Evolutionary conservation across 2,797 vertebrate genomes (phyloP), one percentile per base, ranked within the genome.

Genomic region (Coregonus sp.): DNA sequence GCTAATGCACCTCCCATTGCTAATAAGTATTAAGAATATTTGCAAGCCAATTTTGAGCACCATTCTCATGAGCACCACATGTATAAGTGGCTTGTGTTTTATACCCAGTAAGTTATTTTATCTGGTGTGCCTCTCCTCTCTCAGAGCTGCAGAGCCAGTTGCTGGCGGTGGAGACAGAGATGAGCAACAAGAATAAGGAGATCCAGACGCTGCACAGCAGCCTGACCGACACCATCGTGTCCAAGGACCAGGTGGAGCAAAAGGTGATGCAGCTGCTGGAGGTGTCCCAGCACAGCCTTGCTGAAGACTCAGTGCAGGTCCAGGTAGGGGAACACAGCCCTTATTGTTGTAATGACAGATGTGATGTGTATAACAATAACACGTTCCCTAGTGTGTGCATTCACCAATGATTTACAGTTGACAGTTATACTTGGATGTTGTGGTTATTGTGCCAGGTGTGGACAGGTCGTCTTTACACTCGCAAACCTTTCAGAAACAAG

Each of bases 171-270:
- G 98, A 99, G 89, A 92, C 92, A 0, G 94, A 96, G 84, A 90
- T 95, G 84, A 93, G 88, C 85, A 93, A 82, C 84, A 96, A 95
- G 84, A 95, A 91, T 83, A 96, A 94, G 89, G 98, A 99, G 94
- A 92, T 99, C 84, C 97, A 99, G 94, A 96, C 89, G 72, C 94
- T 99, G 5, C 97, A 96, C 92, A 94, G 93, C 94, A 98, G 93
- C 86, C 94, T 99, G 84, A 96, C 95, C 1, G 97, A 99, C 82
- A 95, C 96, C 20, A 93, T 97, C 83, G 93, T 98, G 71, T 95
- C 96, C 61, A 99, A 98, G 80, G 97, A 99, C 78, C 95, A 97
- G 82, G 88, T 99, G 89, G 97, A 99, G 81, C 96, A 98, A 91
- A 95, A 95, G 88, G 94, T 99, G 86, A 86, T 95, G 92, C 96